Evolutionary conservation across 1,140 invertebrate genomes (phyloP).

Genomic region (Drosophila biarmipes): DNA sequence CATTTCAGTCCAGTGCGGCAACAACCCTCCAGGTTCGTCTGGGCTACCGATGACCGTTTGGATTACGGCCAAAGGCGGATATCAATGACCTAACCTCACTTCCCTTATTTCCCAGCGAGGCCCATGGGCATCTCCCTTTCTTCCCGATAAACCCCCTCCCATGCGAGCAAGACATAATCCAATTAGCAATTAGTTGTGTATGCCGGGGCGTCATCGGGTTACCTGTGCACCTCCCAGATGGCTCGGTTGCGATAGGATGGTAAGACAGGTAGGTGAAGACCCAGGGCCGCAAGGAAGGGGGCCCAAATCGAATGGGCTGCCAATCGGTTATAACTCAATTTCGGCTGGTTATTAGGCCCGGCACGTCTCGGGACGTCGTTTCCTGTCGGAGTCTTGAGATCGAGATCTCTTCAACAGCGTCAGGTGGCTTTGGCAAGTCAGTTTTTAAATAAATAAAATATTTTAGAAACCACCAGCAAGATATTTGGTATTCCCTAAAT

Average conservation of each 20-base stretch:
- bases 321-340: conserved; percentile 74
- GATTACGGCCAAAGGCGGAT: conserved; percentile 74
- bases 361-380: conserved; percentile 38
- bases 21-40: conserved; percentile 35
- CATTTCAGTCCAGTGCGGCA: conserved; percentile 7
- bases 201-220: conserved; percentile 67
- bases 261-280: conserved; percentile 16
- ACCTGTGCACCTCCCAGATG: conserved; percentile 58
- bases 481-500: too few species aligned
- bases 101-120: conserved; percentile 1
- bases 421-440: conserved; percentile 1
- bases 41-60: conserved; percentile 39
- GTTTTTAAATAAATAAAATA: too few species aligned
- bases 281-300: conserved; percentile 11
- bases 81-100: conserved; percentile 73
- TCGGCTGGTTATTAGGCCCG: conserved; percentile 38
- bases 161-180: conserved; percentile 74
- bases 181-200: conserved; percentile 82
- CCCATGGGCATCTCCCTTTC: conserved; percentile 9
- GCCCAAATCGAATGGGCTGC: conserved; percentile 32
- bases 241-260: conserved; percentile 38
- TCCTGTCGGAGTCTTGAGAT: conserved; percentile 22
- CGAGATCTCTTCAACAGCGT: conserved; percentile 5
- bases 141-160: conserved; percentile 7
- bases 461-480: too few species aligned